phyloP scores from a whole-genome alignment of 2,797 vertebrate species.

The Synaphobranchus kaupii region DNA sequence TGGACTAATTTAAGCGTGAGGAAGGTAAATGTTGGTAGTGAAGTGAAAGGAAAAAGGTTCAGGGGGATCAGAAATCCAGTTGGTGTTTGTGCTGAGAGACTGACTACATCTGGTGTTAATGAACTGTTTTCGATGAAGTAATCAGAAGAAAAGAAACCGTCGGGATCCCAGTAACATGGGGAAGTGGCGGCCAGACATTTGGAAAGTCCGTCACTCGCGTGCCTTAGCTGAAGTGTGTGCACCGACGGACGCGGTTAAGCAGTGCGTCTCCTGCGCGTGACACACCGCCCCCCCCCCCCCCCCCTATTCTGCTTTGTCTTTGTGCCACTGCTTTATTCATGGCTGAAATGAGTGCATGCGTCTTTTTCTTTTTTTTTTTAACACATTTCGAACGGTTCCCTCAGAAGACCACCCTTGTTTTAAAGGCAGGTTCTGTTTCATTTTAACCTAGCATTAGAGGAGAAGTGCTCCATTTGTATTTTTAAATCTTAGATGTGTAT shows the following conservation, averaged over 20 bases:
- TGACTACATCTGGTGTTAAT: constrained; percentile 14
- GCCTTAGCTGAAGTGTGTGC: constrained; percentile 20
- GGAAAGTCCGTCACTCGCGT: not conserved
- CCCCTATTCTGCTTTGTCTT: not conserved
- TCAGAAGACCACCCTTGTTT: constrained; percentile 30
- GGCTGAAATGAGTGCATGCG: not conserved
- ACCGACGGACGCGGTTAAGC: not conserved
- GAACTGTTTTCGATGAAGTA: not conserved
- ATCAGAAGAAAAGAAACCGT: not conserved
- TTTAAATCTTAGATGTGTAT: constrained; percentile 32
- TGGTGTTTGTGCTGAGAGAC: not conserved
- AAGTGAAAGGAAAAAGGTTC: not conserved
- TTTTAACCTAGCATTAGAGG: constrained; percentile 2
- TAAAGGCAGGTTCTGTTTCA: constrained; percentile 26
- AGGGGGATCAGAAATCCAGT: not conserved
- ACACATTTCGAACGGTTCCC: not conserved
- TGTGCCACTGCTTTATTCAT: not conserved
- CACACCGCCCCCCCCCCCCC: no score
- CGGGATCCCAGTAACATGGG: not conserved
- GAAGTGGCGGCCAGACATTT: not conserved
- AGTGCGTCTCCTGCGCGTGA: not conserved
- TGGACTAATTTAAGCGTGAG: constrained; percentile 4
- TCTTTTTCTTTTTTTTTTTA: not conserved
- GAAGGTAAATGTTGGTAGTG: not conserved
- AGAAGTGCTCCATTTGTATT: constrained; percentile 29